Evolutionary conservation across 2,113 vertebrate species (phyloP).

Genomic region (Pipa parva): DNA sequence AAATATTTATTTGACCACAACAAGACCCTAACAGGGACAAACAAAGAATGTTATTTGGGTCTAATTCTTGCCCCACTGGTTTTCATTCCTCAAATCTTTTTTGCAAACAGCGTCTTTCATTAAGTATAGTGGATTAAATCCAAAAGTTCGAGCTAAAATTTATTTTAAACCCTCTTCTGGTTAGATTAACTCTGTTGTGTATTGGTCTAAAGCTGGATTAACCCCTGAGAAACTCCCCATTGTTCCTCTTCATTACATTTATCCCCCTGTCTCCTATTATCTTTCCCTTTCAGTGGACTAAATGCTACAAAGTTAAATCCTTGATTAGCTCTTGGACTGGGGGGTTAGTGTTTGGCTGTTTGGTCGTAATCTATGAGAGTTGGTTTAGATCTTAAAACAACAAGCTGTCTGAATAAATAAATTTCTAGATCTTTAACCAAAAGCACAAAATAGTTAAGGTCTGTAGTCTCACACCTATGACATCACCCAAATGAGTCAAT

Average conservation of each 20-base stretch:
- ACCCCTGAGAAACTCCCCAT: conserved; percentile 55
- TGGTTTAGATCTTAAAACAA: conserved; percentile 59
- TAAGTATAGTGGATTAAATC: conserved; percentile 62
- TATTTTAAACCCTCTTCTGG: conserved; percentile 53
- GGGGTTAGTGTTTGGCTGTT: conserved; percentile 48
- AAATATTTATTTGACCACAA: conserved; percentile 54
- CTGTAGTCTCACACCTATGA: conserved; percentile 12
- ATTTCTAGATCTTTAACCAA: conserved; percentile 48
- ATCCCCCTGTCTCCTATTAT: conserved; percentile 64
- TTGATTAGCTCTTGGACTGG: conserved; percentile 51
- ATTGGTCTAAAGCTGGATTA: conserved; percentile 61
- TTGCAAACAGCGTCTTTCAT: conserved; percentile 60
- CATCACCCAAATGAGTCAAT: conserved; percentile 42
- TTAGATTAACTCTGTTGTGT: conserved; percentile 65
- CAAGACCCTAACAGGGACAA: conserved; percentile 51
- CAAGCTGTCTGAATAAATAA: conserved; percentile 58
- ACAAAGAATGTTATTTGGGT: conserved; percentile 54
- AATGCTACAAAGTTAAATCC: conserved; percentile 58
- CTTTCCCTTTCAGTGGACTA: conserved; percentile 59
- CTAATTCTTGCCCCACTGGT: conserved; percentile 56
- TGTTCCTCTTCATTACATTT: conserved; percentile 66
- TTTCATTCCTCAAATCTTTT: conserved; percentile 63
- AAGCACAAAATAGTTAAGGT: conserved; percentile 39
- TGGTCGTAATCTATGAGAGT: conserved; percentile 52
- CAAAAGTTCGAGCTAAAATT: conserved; percentile 59